Percentiles rank a stretch among this genome's conserved stretches.
phyloP scores from a whole-genome alignment of 2,113 vertebrate species.

The Oreochromis niloticus region DNA sequence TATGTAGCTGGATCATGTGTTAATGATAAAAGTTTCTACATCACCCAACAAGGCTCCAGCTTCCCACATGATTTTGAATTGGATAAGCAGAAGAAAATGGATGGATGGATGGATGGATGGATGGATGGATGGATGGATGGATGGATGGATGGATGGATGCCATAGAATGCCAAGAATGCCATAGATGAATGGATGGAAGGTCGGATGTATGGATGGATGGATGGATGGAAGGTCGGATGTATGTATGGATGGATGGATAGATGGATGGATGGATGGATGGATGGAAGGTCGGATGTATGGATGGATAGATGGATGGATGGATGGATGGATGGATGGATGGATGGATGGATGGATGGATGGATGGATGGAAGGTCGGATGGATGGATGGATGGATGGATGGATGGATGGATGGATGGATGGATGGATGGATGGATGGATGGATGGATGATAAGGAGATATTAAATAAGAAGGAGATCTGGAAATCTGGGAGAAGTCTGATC shows the following conservation, averaged over 20 bases:
- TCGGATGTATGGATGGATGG: not conserved
- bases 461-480: not conserved
- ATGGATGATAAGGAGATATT: not conserved
- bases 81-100: not conserved
- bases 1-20: not conserved
- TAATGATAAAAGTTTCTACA: not conserved
- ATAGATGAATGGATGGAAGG: no score
- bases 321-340: not conserved
- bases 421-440: no score
- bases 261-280: not conserved
- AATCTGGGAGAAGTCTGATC: not conserved
- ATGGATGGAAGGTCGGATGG: not conserved
- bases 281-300: no score
- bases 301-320: not conserved
- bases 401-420: no score
- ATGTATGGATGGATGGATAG: no score
- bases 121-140: no score
- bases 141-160: not conserved
- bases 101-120: not conserved
- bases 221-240: no score
- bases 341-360: no score
- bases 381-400: not conserved
- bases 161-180: no score
- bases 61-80: not conserved
- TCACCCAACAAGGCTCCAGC: not conserved